Conservation (phyloP, 1,140 invertebrate species). For the Formica exsecta region DNA sequence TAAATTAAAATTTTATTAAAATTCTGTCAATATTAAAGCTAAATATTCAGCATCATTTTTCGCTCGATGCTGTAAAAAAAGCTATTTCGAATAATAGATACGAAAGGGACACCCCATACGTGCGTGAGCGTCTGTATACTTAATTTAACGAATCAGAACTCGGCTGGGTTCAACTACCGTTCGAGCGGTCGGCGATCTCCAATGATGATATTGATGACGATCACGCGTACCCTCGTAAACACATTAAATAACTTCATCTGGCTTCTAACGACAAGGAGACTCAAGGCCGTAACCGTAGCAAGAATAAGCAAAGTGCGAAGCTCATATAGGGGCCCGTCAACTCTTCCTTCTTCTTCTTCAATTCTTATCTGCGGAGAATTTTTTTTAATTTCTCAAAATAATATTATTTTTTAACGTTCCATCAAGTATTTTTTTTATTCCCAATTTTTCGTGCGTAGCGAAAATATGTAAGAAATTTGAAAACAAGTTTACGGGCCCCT, state of each 20-base stretch:
- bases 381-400: slow-evolving; percentile 12
- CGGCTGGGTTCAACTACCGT: slow-evolving; percentile 80
- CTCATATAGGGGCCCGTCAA: slow-evolving; percentile 29
- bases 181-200: slow-evolving; percentile 62
- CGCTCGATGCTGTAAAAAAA: slow-evolving; percentile 3
- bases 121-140: slow-evolving; percentile 46
- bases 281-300: slow-evolving; percentile 29
- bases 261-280: slow-evolving; percentile 51
- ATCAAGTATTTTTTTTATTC: background rate
- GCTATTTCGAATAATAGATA: background rate
- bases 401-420: slow-evolving; percentile 3
- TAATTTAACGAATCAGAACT: slow-evolving; percentile 78
- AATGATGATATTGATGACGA: slow-evolving; percentile 63
- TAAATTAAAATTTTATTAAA: slow-evolving; percentile 13
- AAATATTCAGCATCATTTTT: slow-evolving; percentile 17
- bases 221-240: slow-evolving; percentile 59
- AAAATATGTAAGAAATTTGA: background rate
- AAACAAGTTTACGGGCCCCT: slow-evolving; percentile 40
- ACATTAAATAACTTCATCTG: slow-evolving; percentile 65
- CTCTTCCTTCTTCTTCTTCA: slow-evolving; percentile 19
- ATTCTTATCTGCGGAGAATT: background rate
- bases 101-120: slow-evolving; percentile 32
- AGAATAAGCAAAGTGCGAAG: slow-evolving; percentile 34
- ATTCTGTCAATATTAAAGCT: background rate
- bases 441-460: background rate